Evolutionary conservation across 1,140 invertebrate genomes (phyloP).

Genomic region (Aphaenogaster floridana): DNA sequence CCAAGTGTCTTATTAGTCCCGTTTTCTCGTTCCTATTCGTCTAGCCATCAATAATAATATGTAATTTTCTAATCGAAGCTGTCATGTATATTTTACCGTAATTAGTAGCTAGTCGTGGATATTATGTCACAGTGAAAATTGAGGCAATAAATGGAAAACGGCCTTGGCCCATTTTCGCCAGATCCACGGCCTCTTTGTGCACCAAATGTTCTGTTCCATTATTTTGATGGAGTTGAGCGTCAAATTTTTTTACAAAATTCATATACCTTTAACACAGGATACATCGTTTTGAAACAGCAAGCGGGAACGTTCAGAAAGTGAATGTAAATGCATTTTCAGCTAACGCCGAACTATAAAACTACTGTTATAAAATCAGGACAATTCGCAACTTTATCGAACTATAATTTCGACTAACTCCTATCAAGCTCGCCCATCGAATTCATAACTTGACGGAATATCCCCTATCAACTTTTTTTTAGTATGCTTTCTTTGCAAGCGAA

Average conservation of each 20-base stretch:
- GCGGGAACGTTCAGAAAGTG: neutral
- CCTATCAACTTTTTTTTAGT: neutral
- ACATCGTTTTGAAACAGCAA: neutral
- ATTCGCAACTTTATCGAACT: neutral
- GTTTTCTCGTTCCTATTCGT: neutral
- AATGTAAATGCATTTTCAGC: neutral
- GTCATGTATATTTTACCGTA: neutral
- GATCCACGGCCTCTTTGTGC: neutral
- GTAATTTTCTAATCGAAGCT: slow-evolving; percentile 11
- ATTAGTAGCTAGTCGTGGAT: neutral
- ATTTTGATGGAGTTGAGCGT: neutral
- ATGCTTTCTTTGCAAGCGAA: neutral
- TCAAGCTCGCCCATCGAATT: slow-evolving; percentile 7
- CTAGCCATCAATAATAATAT: neutral
- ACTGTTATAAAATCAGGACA: neutral
- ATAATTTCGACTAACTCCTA: neutral
- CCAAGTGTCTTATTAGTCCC: neutral
- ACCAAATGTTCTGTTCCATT: slow-evolving; percentile 8
- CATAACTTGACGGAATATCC: slow-evolving; percentile 1
- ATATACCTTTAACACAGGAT: neutral
- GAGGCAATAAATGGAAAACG: neutral
- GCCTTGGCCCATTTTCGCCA: neutral
- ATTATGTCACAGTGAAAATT: slow-evolving; percentile 13
- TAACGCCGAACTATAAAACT: neutral
- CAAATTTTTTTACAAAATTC: neutral